Percentiles rank a stretch among this genome's conserved stretches.
phyloP scores from a whole-genome alignment of 2,113 vertebrate genomes.

The Labeo rohita region DNA sequence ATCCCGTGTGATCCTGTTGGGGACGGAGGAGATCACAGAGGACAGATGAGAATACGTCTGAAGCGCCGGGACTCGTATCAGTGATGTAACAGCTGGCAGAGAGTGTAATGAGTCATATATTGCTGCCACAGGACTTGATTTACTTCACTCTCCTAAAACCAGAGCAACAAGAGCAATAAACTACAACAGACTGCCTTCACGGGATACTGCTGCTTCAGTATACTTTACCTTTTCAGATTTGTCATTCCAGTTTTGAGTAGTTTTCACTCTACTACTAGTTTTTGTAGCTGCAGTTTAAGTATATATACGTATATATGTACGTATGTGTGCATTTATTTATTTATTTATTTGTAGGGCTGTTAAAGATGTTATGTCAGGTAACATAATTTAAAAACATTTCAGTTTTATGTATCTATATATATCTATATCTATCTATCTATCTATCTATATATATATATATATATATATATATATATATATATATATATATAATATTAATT shows the following conservation, averaged over 20 bases:
- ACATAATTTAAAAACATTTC: too few relatives aligned
- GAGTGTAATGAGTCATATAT: background rate
- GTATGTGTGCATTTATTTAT: too few relatives aligned
- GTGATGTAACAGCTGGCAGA: background rate
- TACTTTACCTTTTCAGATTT: background rate
- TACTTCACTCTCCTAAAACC: background rate
- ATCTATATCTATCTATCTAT: too few relatives aligned
- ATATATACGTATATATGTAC: background rate
- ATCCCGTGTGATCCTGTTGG: background rate
- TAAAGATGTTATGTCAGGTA: too few relatives aligned
- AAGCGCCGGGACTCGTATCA: background rate
- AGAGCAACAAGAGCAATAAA: background rate
- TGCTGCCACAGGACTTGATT: background rate
- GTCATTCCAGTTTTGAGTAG: background rate
- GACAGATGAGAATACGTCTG: background rate
- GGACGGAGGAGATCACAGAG: background rate
- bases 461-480: too few relatives aligned
- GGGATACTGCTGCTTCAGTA: background rate
- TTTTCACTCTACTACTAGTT: background rate
- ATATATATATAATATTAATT: too few relatives aligned
- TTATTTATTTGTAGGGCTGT: too few relatives aligned
- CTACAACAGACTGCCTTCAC: background rate
- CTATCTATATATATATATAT: too few relatives aligned
- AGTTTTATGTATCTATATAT: too few relatives aligned
- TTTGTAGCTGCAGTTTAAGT: background rate